Conservation (phyloP, 2,888 invertebrate genomes). For the Plebejus anna region DNA sequence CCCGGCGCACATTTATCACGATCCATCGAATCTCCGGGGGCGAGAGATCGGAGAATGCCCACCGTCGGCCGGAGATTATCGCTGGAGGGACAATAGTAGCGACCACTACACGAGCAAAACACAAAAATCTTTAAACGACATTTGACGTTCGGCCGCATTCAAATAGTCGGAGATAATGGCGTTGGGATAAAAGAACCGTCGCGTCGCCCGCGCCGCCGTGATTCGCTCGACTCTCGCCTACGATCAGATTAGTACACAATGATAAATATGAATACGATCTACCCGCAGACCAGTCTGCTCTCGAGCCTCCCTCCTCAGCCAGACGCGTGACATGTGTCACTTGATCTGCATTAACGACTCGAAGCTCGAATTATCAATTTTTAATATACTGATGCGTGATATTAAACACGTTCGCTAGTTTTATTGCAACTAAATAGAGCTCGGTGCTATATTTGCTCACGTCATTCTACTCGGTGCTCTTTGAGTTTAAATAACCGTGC, state of each 20-base stretch:
- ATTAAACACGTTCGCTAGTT: not conserved
- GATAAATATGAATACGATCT: slow-evolving; percentile 11
- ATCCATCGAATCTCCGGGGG: not conserved
- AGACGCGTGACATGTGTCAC: not conserved
- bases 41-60: not conserved
- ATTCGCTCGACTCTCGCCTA: slow-evolving; percentile 37
- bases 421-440: not conserved
- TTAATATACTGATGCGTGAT: not conserved
- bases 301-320: not conserved
- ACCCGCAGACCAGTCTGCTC: not conserved
- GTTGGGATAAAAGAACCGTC: slow-evolving; percentile 30
- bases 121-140: slow-evolving; percentile 42
- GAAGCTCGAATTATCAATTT: not conserved
- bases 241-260: slow-evolving; percentile 37
- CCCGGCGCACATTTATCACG: not conserved
- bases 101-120: slow-evolving; percentile 34
- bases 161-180: slow-evolving; percentile 39
- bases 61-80: slow-evolving; percentile 7
- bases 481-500: not conserved
- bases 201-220: slow-evolving; percentile 32
- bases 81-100: not conserved
- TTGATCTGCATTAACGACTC: not conserved
- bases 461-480: not conserved
- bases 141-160: slow-evolving; percentile 40
- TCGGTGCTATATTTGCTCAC: not conserved